These are phyloP conservation scores for Formica exsecta DNA, from an alignment of 1,140 invertebrate species.

Conservation along the genomic window DNA sequence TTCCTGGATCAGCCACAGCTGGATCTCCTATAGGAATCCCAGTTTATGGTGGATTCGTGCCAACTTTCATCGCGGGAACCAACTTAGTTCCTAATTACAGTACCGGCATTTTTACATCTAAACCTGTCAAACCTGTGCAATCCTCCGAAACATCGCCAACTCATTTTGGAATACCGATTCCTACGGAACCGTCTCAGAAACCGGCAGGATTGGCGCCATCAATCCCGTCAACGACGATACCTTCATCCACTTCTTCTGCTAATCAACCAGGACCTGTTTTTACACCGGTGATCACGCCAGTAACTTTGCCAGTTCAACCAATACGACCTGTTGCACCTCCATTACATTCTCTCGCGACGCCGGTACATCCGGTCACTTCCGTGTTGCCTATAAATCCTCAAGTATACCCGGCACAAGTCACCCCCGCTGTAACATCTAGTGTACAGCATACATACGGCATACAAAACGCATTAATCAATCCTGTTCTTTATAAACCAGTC, in stretches of 20 bases:
- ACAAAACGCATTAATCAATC: slow-evolving; percentile 75
- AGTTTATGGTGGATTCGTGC: slow-evolving; percentile 78
- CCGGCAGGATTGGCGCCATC: slow-evolving; percentile 14
- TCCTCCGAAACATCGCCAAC: slow-evolving; percentile 75
- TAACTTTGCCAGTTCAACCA: slow-evolving; percentile 70
- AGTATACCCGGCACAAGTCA: slow-evolving; percentile 57
- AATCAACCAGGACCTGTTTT: slow-evolving; percentile 62
- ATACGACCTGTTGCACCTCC: slow-evolving; percentile 72
- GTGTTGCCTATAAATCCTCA: slow-evolving; percentile 37
- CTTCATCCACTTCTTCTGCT: slow-evolving; percentile 6
- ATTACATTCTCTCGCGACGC: slow-evolving; percentile 69
- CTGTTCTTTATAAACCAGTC: slow-evolving; percentile 81
- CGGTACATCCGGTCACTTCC: slow-evolving; percentile 72
- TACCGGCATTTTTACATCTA: slow-evolving; percentile 62
- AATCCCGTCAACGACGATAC: neutral
- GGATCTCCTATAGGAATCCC: slow-evolving; percentile 56
- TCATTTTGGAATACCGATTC: slow-evolving; percentile 82
- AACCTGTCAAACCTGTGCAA: slow-evolving; percentile 65
- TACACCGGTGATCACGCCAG: slow-evolving; percentile 46
- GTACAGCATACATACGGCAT: slow-evolving; percentile 78
- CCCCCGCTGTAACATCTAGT: slow-evolving; percentile 54
- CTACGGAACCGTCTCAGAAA: slow-evolving; percentile 59
- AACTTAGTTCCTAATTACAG: slow-evolving; percentile 76
- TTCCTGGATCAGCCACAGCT: neutral
- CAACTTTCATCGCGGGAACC: slow-evolving; percentile 69